These are phyloP conservation scores for Naja naja DNA, from an alignment of 2,113 vertebrate genomes.

Conservation along the genomic window DNA sequence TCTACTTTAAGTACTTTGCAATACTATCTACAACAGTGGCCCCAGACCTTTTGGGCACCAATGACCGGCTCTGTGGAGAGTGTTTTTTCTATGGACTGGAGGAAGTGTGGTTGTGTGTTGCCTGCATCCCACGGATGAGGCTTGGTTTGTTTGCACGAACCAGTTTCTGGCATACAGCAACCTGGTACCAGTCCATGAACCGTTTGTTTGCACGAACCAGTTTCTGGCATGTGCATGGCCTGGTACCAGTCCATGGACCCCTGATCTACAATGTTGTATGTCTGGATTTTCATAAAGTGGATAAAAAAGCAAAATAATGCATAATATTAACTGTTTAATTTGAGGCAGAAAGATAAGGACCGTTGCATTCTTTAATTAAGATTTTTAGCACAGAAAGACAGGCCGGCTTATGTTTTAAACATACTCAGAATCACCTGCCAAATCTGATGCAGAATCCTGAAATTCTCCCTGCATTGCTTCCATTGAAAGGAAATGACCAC, in stretches of 20 bases:
- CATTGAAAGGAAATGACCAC: neutral
- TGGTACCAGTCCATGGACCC: no score
- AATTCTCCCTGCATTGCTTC: neutral
- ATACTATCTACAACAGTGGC: neutral
- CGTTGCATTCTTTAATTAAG: neutral
- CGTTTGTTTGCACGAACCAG: no score
- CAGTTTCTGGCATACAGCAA: no score
- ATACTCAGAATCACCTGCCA: neutral
- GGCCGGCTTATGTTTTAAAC: neutral
- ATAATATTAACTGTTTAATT: neutral
- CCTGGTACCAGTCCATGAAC: no score
- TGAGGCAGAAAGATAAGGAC: rapidly evolving
- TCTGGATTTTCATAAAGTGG: neutral
- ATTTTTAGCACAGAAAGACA: neutral
- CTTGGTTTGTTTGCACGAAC: no score
- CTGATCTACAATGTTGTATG: rapidly evolving
- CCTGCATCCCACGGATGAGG: no score
- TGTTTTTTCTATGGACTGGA: no score
- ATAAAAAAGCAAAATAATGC: neutral
- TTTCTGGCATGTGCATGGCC: no score
- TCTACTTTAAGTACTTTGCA: neutral
- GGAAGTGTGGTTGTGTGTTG: no score
- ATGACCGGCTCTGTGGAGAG: no score
- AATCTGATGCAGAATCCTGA: neutral
- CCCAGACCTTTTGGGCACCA: no score